phyloP scores from a whole-genome alignment of 2,797 vertebrate species.

The Pipistrellus nathusii region DNA sequence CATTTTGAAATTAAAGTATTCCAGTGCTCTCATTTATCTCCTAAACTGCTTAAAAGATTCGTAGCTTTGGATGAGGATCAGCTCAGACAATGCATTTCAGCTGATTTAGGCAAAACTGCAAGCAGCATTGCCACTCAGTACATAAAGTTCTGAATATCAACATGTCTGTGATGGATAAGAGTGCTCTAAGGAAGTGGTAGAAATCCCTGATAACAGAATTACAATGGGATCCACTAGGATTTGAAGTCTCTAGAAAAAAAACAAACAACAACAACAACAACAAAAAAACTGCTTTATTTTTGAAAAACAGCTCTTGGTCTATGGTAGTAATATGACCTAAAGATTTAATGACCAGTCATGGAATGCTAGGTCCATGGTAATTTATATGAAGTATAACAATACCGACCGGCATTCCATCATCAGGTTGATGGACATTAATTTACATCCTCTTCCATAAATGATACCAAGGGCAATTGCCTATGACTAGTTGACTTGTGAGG shows the following conservation, averaged over 20 bases:
- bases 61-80: not conserved
- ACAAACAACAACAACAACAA: too few species aligned
- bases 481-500: not conserved
- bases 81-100: not conserved
- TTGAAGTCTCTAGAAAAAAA: not conserved
- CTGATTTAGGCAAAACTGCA: not conserved
- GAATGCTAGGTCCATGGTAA: not conserved
- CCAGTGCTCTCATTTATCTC: not conserved
- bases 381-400: fast-evolving
- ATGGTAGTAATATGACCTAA: not conserved
- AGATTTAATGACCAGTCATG: not conserved
- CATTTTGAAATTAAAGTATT: not conserved
- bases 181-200: not conserved
- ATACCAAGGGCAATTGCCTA: not conserved
- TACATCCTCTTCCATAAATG: not conserved
- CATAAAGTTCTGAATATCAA: not conserved
- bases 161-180: not conserved
- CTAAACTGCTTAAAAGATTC: not conserved
- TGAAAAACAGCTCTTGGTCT: not conserved
- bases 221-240: not conserved
- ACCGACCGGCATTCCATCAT: not conserved
- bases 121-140: not conserved
- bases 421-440: not conserved
- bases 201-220: not conserved
- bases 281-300: not conserved